Conservation (phyloP, 2,797 vertebrate genomes). For the Phoebastria nigripes region DNA sequence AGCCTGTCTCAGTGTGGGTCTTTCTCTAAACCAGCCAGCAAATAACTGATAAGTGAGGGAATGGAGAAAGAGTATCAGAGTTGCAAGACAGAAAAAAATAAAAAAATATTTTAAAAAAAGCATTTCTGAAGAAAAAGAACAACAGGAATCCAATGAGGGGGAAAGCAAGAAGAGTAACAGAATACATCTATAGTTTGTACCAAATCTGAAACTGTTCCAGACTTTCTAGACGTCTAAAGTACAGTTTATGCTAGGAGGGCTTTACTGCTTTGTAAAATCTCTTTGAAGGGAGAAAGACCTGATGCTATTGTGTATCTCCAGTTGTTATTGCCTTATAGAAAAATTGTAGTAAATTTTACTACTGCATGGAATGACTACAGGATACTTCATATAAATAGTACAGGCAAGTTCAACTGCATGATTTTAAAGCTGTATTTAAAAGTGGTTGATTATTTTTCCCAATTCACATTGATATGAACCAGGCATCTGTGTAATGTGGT, state of each 20-base stretch:
- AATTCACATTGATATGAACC: background rate
- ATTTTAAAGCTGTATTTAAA: slow-evolving; percentile 25
- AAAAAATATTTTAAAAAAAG: background rate
- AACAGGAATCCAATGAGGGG: background rate
- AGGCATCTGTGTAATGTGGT: slow-evolving; percentile 12
- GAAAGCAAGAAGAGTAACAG: background rate
- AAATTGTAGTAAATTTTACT: background rate
- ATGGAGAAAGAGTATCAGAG: background rate
- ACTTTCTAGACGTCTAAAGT: background rate
- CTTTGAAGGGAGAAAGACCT: background rate
- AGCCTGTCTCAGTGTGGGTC: background rate
- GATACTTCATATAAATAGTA: background rate
- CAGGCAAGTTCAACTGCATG: background rate
- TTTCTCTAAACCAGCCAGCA: background rate
- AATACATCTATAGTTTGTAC: background rate
- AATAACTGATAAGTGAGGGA: background rate
- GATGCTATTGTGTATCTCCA: background rate
- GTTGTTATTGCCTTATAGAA: background rate
- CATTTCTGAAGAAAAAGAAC: background rate
- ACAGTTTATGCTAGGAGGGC: background rate
- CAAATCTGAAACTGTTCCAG: background rate
- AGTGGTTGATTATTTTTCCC: slow-evolving; percentile 7
- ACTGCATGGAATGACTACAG: background rate
- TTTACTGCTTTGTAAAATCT: slow-evolving; percentile 9
- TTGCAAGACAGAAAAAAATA: background rate